Percentiles rank a stretch among this genome's conserved stretches.
These are phyloP conservation scores for Agrypnus murinus DNA, from an alignment of 2,888 invertebrate species.

Conservation along the genomic window DNA sequence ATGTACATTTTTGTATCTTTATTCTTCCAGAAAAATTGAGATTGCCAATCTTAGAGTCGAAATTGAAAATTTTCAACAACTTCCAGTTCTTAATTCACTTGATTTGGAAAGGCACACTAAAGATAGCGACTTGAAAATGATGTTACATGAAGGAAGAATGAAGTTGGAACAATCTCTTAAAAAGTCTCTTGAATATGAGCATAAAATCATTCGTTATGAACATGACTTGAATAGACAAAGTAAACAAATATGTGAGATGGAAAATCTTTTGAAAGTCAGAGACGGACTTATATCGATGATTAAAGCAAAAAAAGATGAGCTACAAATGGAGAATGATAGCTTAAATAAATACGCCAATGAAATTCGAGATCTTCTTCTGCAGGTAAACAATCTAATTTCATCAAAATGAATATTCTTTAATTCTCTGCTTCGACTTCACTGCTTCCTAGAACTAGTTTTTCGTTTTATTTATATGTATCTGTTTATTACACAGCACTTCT, in stretches of 20 bases:
- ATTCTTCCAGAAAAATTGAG: slow-evolving; percentile 58
- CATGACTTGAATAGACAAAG: slow-evolving; percentile 76
- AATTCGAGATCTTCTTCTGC: slow-evolving; percentile 61
- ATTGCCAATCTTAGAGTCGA: slow-evolving; percentile 61
- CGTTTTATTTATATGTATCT: no score
- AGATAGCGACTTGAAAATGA: slow-evolving; percentile 63
- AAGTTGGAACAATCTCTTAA: slow-evolving; percentile 61
- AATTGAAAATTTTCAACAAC: slow-evolving; percentile 62
- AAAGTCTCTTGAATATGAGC: slow-evolving; percentile 65
- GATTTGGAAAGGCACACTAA: slow-evolving; percentile 52
- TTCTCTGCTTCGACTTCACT: no score
- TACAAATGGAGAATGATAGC: slow-evolving; percentile 73
- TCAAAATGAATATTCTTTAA: no score
- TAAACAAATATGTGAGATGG: slow-evolving; percentile 77
- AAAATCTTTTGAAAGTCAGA: slow-evolving; percentile 77
- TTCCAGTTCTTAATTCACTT: slow-evolving; percentile 9
- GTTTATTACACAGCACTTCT: no score
- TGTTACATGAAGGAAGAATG: slow-evolving; percentile 65
- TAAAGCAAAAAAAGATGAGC: slow-evolving; percentile 73
- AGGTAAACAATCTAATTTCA: slow-evolving; percentile 58
- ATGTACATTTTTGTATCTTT: background rate
- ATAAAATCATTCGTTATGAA: slow-evolving; percentile 73
- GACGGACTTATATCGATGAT: slow-evolving; percentile 77
- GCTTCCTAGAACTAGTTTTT: no score
- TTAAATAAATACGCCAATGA: slow-evolving; percentile 65